A percentile compares a stretch with the other conserved stretches of the same genome.
Conservation (phyloP, 2,797 vertebrate genomes). For the Smutsia gigantea region DNA sequence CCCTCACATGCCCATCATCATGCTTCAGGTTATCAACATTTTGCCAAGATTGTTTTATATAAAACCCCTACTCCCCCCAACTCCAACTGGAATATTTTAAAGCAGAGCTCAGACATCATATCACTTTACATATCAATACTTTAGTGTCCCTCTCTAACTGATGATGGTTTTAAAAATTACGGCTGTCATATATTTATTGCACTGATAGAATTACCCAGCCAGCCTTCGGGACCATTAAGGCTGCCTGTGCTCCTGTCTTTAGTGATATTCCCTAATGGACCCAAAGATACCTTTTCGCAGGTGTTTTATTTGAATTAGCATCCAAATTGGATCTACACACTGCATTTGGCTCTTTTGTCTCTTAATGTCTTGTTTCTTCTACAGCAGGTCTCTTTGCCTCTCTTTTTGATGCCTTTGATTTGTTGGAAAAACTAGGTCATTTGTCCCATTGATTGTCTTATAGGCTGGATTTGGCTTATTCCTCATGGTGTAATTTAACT, state of each 20-base stretch:
- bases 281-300: not conserved
- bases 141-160: not conserved
- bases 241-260: not conserved
- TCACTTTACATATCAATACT: not conserved
- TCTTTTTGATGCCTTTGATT: not conserved
- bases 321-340: not conserved
- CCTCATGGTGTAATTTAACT: not conserved
- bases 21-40: not conserved
- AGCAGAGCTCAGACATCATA: not conserved
- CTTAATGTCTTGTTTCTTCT: not conserved
- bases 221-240: not conserved
- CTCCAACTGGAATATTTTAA: not conserved
- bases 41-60: not conserved
- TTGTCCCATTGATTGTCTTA: not conserved
- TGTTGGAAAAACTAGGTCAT: conserved; percentile 13
- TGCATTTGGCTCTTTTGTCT: not conserved
- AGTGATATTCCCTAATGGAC: not conserved
- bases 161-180: not conserved
- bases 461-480: not conserved
- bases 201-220: not conserved
- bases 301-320: not conserved
- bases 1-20: not conserved
- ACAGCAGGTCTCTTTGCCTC: not conserved
- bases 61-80: not conserved
- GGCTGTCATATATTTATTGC: not conserved